phyloP scores from a whole-genome alignment of 2,797 vertebrate species.

The Sebastes iracundus region DNA sequence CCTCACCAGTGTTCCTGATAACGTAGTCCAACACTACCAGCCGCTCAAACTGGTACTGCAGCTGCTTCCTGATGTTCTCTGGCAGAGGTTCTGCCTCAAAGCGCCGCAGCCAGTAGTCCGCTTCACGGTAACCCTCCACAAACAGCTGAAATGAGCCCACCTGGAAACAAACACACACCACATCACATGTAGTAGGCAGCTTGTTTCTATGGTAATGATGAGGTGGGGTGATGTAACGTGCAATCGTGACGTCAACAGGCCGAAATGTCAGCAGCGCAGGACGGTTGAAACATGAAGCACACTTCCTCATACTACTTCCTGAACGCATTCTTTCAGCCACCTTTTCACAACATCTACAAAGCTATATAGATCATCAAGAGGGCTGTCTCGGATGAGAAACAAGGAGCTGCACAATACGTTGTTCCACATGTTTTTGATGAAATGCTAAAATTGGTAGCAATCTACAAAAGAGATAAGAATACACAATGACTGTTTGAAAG shows the following conservation, averaged over 20 bases:
- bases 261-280: not conserved
- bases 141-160: slow-evolving; percentile 98
- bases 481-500: not conserved
- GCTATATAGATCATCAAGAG: not conserved
- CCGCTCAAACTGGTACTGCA: slow-evolving; percentile 97
- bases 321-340: not conserved
- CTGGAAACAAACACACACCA: slow-evolving; percentile 71
- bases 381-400: not conserved
- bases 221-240: not conserved
- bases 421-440: not conserved
- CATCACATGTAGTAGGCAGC: not conserved
- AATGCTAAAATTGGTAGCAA: not conserved
- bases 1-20: slow-evolving; percentile 95
- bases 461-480: not conserved
- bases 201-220: not conserved
- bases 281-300: not conserved
- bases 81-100: slow-evolving; percentile 96
- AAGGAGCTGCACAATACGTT: not conserved
- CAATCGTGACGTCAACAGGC: not conserved
- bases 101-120: slow-evolving; percentile 95
- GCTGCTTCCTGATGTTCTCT: slow-evolving; percentile 96
- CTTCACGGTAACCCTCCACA: slow-evolving; percentile 95
- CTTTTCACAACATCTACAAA: not conserved
- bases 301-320: slow-evolving; percentile 32
- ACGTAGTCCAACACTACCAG: slow-evolving; percentile 95